phyloP scores from a whole-genome alignment of 2,113 vertebrate genomes.

The Gymnarchus niloticus region DNA sequence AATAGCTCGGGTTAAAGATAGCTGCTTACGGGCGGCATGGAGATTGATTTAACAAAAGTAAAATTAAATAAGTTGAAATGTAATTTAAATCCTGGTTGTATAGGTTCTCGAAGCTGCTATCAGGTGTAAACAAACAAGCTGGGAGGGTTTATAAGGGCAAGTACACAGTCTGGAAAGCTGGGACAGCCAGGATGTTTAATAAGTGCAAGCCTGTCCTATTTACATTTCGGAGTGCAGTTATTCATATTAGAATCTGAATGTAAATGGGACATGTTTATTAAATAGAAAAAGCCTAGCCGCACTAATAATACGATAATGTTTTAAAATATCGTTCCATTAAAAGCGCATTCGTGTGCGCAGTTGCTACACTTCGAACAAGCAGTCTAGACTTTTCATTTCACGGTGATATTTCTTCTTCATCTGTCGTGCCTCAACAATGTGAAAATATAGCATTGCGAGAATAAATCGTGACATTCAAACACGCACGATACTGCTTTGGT shows the following conservation, averaged over 20 bases:
- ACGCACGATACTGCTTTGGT: neutral
- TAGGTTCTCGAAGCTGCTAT: neutral
- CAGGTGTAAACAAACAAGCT: slow-evolving; percentile 4
- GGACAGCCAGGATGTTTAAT: neutral
- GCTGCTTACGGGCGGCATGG: neutral
- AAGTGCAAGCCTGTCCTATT: too few species aligned
- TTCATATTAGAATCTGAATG: too few species aligned
- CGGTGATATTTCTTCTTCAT: neutral
- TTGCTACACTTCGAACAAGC: neutral
- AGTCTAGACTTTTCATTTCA: neutral
- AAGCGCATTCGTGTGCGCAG: neutral
- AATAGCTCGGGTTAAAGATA: neutral
- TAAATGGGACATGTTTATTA: too few species aligned
- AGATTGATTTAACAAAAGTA: neutral
- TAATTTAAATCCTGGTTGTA: neutral
- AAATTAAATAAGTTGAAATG: neutral
- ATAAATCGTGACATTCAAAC: neutral
- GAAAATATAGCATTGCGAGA: neutral
- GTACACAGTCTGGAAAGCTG: neutral
- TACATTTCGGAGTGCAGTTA: too few species aligned
- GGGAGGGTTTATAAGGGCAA: slow-evolving; percentile 1
- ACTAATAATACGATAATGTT: too few species aligned
- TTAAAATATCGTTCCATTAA: neutral
- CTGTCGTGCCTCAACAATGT: neutral
- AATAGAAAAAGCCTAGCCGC: too few species aligned